Conservation (phyloP, 1,140 invertebrate genomes). For the Eriosoma lanigerum region DNA sequence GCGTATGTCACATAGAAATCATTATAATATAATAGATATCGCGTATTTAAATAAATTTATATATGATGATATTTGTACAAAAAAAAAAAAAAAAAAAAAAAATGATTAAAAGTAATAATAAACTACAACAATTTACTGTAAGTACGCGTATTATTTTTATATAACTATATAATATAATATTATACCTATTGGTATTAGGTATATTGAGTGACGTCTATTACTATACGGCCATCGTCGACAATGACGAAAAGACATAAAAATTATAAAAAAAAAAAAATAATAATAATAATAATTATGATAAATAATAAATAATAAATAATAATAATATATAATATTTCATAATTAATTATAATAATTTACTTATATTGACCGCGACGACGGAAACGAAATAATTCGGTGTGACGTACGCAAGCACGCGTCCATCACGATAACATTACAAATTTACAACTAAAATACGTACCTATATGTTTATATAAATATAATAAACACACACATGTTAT, state of each 20-base stretch:
- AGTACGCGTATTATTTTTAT: background rate
- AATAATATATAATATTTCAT: too few relatives aligned
- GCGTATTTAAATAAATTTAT: background rate
- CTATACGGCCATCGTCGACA: background rate
- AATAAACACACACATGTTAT: too few relatives aligned
- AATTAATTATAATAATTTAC: too few relatives aligned
- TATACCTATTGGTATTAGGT: background rate
- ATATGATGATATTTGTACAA: background rate
- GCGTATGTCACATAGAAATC: background rate
- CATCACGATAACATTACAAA: too few relatives aligned
- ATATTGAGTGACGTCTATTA: background rate
- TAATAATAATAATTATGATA: too few relatives aligned
- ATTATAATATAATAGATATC: background rate
- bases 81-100: background rate
- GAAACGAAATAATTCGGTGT: too few relatives aligned
- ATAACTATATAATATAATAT: background rate
- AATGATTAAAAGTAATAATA: too few relatives aligned
- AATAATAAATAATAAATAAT: too few relatives aligned
- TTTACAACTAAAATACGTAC: too few relatives aligned
- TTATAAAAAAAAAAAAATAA: background rate
- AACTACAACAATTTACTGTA: constrained; percentile 27
- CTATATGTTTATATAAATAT: too few relatives aligned
- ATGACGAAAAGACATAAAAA: background rate
- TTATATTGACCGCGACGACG: too few relatives aligned
- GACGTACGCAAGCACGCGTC: too few relatives aligned